These are phyloP conservation scores for Drosophila pseudotalamancana DNA, from an alignment of 2,888 invertebrate genomes.

Conservation along the genomic window DNA sequence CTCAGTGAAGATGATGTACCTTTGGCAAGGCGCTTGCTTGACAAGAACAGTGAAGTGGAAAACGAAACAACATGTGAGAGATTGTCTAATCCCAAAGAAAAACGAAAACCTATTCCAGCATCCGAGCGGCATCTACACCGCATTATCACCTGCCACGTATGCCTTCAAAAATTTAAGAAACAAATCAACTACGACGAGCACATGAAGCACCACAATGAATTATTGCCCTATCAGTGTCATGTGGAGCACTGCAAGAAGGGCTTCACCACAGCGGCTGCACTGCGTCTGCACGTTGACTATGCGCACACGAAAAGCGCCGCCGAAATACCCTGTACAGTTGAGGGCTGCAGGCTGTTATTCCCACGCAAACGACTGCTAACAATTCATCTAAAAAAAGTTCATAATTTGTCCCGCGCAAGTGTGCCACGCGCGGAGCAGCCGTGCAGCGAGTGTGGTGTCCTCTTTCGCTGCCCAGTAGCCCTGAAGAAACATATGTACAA, in stretches of 20 bases:
- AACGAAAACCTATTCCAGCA: slow-evolving; percentile 45
- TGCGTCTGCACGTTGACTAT: slow-evolving; percentile 78
- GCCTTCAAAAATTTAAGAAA: slow-evolving; percentile 80
- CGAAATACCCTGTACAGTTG: slow-evolving; percentile 72
- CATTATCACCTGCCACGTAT: slow-evolving; percentile 73
- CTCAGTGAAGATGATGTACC: slow-evolving; percentile 74
- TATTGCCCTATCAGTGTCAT: slow-evolving; percentile 78
- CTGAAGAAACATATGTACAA: slow-evolving; percentile 82
- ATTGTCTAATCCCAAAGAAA: slow-evolving; percentile 6
- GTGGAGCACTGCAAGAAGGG: slow-evolving; percentile 76
- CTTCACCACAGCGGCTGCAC: slow-evolving; percentile 78
- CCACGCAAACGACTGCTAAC: slow-evolving; percentile 78
- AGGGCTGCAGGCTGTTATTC: slow-evolving; percentile 75
- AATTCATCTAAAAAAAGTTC: slow-evolving; percentile 79
- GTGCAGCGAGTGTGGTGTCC: slow-evolving; percentile 78
- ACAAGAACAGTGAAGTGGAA: background rate
- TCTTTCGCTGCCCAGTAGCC: slow-evolving; percentile 81
- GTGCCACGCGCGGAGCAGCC: slow-evolving; percentile 70
- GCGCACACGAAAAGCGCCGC: slow-evolving; percentile 73
- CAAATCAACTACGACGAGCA: slow-evolving; percentile 74
- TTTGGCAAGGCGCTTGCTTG: slow-evolving; percentile 56
- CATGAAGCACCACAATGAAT: slow-evolving; percentile 81
- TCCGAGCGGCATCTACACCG: slow-evolving; percentile 55
- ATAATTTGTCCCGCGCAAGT: slow-evolving; percentile 57
- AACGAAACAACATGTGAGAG: background rate